Percentiles rank a stretch among this genome's conserved stretches.
phyloP scores from a whole-genome alignment of 1,140 invertebrate species.

The Drosophila ficusphila region DNA sequence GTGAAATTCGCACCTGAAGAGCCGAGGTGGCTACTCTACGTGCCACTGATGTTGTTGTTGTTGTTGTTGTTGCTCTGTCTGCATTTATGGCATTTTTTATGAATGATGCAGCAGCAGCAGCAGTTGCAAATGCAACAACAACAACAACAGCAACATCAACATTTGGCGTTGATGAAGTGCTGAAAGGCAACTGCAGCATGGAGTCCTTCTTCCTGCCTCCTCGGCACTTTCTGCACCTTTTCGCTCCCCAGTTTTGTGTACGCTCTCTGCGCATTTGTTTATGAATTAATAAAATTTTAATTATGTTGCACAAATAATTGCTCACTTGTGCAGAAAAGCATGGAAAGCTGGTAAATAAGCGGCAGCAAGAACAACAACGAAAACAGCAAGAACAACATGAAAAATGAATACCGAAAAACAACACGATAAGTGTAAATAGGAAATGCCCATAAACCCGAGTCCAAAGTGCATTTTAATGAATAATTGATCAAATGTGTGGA shows the following conservation, averaged over 20 bases:
- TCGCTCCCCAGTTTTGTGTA: conserved; percentile 11
- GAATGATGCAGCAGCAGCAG: conserved; percentile 64
- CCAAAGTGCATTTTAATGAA: conserved; percentile 45
- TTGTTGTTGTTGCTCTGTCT: conserved; percentile 46
- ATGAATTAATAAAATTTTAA: conserved; percentile 79
- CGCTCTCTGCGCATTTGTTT: conserved; percentile 66
- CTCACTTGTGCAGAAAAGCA: conserved; percentile 67
- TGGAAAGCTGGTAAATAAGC: conserved; percentile 16
- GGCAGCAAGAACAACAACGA: too few relatives aligned
- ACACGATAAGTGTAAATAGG: conserved; percentile 48
- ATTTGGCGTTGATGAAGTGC: conserved; percentile 60
- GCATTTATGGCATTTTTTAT: conserved; percentile 71
- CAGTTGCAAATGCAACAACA: conserved; percentile 19
- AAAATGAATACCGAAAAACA: conserved; percentile 40
- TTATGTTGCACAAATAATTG: conserved; percentile 78
- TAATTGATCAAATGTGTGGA: conserved; percentile 40
- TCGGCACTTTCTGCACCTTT: neutral
- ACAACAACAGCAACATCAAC: conserved; percentile 28
- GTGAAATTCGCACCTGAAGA: conserved; percentile 47
- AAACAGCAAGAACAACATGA: too few relatives aligned
- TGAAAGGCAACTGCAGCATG: conserved; percentile 36
- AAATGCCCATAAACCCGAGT: conserved; percentile 42
- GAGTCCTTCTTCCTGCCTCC: conserved; percentile 37
- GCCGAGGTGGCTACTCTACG: conserved; percentile 23
- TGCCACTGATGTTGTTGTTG: conserved; percentile 5